These are phyloP conservation scores for Bombus terrestris DNA, from an alignment of 1,140 invertebrate species.

Conservation along the genomic window DNA sequence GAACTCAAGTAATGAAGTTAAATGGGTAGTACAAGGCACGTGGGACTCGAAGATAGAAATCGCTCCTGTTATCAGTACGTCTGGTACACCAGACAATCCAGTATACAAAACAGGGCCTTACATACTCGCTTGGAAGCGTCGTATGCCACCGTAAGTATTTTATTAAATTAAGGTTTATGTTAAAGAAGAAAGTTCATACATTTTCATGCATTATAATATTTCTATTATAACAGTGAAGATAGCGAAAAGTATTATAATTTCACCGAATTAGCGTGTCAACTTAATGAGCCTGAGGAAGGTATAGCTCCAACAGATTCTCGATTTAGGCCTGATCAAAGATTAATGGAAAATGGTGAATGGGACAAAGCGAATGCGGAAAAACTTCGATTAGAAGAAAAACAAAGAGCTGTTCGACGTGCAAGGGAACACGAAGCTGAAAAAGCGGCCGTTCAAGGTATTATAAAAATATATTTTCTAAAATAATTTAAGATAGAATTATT, in stretches of 20 bases:
- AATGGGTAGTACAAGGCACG: conserved; percentile 94
- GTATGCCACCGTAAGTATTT: conserved; percentile 87
- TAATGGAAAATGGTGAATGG: conserved; percentile 98
- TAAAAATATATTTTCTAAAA: conserved; percentile 9
- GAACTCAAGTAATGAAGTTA: conserved; percentile 87
- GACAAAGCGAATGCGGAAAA: conserved; percentile 98
- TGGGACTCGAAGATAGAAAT: conserved; percentile 98
- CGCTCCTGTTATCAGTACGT: conserved; percentile 92
- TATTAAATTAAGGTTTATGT: conserved; percentile 55
- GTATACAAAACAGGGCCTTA: conserved; percentile 95
- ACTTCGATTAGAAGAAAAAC: conserved; percentile 96
- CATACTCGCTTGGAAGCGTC: conserved; percentile 93
- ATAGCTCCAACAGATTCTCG: conserved; percentile 98
- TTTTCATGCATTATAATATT: neutral
- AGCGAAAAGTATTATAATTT: conserved; percentile 95
- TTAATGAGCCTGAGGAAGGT: conserved; percentile 96
- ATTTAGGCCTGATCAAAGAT: conserved; percentile 96
- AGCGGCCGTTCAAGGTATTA: conserved; percentile 87
- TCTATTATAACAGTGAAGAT: conserved; percentile 84
- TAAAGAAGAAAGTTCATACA: neutral
- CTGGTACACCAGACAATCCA: conserved; percentile 89
- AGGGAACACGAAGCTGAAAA: conserved; percentile 91
- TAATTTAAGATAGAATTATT: conserved; percentile 28
- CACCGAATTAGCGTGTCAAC: conserved; percentile 95
- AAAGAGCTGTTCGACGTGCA: conserved; percentile 88